phyloP scores from a whole-genome alignment of 2,888 invertebrate genomes.

The Drosophila incognita region DNA sequence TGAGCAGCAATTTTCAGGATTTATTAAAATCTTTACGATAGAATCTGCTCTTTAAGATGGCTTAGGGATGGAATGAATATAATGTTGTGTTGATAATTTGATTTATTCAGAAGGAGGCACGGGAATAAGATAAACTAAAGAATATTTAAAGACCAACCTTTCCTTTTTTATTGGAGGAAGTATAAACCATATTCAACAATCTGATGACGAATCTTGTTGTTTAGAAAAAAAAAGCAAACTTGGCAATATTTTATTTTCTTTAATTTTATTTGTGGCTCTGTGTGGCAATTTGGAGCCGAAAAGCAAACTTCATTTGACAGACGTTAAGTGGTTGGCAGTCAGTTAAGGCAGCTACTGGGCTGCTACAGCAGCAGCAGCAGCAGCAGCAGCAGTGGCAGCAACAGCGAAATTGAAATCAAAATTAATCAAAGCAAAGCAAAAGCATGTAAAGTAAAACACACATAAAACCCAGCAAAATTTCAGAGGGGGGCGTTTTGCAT shows the following conservation, averaged over 20 bases:
- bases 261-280: slow-evolving; percentile 1
- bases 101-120: no score
- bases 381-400: slow-evolving; percentile 29
- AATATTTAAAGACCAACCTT: neutral
- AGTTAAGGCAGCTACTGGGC: slow-evolving; percentile 61
- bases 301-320: slow-evolving; percentile 65
- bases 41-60: neutral
- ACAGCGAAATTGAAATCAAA: slow-evolving; percentile 74
- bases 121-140: neutral
- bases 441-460: slow-evolving; percentile 34
- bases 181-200: neutral
- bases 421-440: slow-evolving; percentile 70
- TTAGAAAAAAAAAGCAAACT: neutral
- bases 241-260: neutral
- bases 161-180: neutral
- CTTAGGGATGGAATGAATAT: neutral
- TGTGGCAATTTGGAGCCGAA: slow-evolving; percentile 26
- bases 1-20: neutral
- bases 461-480: slow-evolving; percentile 11
- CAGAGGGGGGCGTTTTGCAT: slow-evolving; percentile 55
- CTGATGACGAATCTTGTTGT: neutral
- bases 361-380: slow-evolving; percentile 7
- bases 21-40: neutral
- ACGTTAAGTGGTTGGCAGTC: slow-evolving; percentile 50
- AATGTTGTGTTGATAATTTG: neutral